These are phyloP conservation scores for Chelonia mydas DNA, from an alignment of 2,797 vertebrate species.

Conservation along the genomic window DNA sequence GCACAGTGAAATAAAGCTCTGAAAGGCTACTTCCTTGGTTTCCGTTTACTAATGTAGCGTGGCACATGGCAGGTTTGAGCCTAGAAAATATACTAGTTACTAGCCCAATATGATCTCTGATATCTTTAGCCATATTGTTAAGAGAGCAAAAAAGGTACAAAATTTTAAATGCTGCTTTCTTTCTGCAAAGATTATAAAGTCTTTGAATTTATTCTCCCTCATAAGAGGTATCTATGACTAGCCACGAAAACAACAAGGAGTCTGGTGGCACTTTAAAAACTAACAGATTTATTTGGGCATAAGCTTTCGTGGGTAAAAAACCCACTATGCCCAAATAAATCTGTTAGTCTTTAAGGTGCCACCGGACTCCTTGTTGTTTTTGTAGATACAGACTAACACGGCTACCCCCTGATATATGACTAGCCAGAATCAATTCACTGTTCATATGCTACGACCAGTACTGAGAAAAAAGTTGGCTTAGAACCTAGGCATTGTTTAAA, in stretches of 20 bases:
- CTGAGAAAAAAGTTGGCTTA: background rate
- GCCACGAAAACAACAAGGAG: background rate
- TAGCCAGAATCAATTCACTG: background rate
- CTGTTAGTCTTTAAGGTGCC: too few species aligned
- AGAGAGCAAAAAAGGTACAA: background rate
- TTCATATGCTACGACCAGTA: background rate
- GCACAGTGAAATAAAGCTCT: background rate
- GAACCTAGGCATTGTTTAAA: background rate
- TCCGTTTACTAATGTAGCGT: background rate
- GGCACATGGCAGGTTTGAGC: background rate
- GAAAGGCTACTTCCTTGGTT: background rate
- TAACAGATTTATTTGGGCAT: too few species aligned
- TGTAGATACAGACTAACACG: too few species aligned
- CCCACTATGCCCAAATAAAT: too few species aligned
- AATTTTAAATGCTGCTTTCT: background rate
- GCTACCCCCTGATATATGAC: background rate
- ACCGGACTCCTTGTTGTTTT: too few species aligned
- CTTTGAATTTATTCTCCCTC: background rate
- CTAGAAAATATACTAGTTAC: background rate
- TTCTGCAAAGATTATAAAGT: background rate
- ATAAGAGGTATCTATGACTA: background rate
- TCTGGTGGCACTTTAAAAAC: too few species aligned
- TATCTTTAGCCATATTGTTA: background rate
- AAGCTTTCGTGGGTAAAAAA: too few species aligned
- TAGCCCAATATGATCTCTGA: background rate